Base-by-base conservation (phyloP, 2,797 vertebrate genomes). In the Gorsachius magnificus region DNA sequence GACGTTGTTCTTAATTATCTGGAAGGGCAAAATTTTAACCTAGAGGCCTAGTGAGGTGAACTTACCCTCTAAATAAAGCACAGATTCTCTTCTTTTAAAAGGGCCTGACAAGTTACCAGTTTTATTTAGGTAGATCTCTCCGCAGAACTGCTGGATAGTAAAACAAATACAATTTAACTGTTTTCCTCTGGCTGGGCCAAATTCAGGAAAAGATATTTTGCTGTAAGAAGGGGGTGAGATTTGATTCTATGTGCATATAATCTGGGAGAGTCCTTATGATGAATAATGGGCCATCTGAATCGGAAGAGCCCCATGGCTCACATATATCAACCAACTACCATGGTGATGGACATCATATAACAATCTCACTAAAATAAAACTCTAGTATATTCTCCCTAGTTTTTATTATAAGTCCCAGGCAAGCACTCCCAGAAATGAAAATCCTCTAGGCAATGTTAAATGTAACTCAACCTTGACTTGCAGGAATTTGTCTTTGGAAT, bases 381-480 rank as follows among this genome's bases (percentile, higher is more conserved):
- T 83, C 20, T n/a, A 43, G 76, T 41, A 71, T 93, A 81, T 65
- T 93, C 84, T 85, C 41, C 29, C 15, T 78, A 28, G 60, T 25
- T 71, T 83, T 80, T 80, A 25, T 81, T 70, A 24, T 56, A 89
- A 77, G 57, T 87, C 57, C 57, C 50, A 89, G 79, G 57, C 48
- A 92, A 92, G 54, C 33, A 41, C n/a, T 92, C 57, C 26, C 57
- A 65, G 87, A 93, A 91, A 91, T 87, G 5, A 95, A 92, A 90
- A 87, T 90, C 51, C 57, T 89, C 76, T 54, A 61, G 84, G 79
- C 82, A 86, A 35, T 88, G 35, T 81, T 87, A 94, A 91, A 86
- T 94, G 94, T 93, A 97, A 94, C 72, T 94, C 82, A 95, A 33
- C 76, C 61, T 93, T 88, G 65, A 90, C 65, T 88, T 93, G 84